Evolutionary conservation across 1,140 invertebrate species (phyloP).

Genomic region (Episyrphus balteatus): DNA sequence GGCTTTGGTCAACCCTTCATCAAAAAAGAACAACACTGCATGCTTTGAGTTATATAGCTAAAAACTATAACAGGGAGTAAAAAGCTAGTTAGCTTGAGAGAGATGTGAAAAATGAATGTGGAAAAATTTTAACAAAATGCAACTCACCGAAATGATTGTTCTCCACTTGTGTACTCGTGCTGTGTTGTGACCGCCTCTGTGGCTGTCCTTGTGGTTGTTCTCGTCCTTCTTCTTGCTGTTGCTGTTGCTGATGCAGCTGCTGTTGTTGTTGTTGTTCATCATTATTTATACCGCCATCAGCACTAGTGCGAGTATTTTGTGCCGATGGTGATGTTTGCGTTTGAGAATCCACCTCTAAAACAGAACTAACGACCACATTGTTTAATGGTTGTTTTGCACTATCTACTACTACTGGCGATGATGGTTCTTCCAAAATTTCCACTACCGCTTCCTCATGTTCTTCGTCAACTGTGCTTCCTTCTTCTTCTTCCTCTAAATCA

Average conservation of each 20-base stretch:
- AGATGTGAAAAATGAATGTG: neutral
- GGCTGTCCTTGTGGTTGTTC: conserved; percentile 39
- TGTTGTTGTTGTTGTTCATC: neutral
- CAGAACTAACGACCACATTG: neutral
- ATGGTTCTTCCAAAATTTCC: neutral
- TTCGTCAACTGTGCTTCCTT: conserved; percentile 13
- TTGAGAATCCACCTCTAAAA: neutral
- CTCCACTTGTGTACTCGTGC: conserved; percentile 68
- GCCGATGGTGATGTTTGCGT: too few species aligned
- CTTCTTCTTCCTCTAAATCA: conserved; percentile 3
- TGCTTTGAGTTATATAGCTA: too few species aligned
- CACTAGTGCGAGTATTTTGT: too few species aligned
- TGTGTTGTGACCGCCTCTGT: conserved; percentile 51
- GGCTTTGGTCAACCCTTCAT: too few species aligned
- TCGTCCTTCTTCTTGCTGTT: neutral
- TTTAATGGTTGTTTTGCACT: neutral
- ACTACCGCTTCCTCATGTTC: conserved; percentile 1
- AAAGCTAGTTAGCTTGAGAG: neutral
- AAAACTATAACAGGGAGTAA: too few species aligned
- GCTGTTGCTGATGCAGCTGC: conserved; percentile 5
- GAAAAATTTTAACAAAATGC: too few species aligned
- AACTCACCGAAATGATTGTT: conserved; percentile 65
- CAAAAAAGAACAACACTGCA: too few species aligned
- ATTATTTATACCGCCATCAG: too few species aligned
- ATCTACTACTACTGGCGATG: conserved; percentile 15